phyloP scores from a whole-genome alignment of 1,140 invertebrate species.

The Papilio polytes region DNA sequence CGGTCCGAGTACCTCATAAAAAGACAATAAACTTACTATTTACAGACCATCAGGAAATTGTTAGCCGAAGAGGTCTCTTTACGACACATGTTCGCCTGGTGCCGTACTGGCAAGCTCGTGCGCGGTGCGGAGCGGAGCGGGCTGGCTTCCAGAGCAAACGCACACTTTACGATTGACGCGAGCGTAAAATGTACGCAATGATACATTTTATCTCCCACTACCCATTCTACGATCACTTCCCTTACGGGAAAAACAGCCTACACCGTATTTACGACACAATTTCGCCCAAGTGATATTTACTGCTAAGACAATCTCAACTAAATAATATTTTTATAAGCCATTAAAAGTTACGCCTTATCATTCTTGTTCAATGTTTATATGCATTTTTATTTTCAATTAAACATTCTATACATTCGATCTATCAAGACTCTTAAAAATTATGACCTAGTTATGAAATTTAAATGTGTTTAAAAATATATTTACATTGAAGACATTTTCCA shows the following conservation, averaged over 20 bases:
- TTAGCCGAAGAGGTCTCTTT: slow-evolving; percentile 83
- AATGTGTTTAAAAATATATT: not conserved
- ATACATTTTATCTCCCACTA: slow-evolving; percentile 74
- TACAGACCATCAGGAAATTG: slow-evolving; percentile 84
- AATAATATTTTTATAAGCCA: slow-evolving; percentile 31
- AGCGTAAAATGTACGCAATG: slow-evolving; percentile 74
- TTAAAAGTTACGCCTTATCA: slow-evolving; percentile 22
- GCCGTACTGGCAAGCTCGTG: slow-evolving; percentile 40
- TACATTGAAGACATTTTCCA: not conserved
- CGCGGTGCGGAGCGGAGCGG: not conserved
- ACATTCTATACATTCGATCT: not conserved
- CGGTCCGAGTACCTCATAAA: slow-evolving; percentile 84
- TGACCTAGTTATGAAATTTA: not conserved
- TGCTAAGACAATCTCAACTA: slow-evolving; percentile 36
- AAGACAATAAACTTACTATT: slow-evolving; percentile 84
- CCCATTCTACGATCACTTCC: slow-evolving; percentile 43
- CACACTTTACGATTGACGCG: slow-evolving; percentile 79
- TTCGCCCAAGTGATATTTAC: slow-evolving; percentile 26
- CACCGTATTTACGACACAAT: slow-evolving; percentile 32
- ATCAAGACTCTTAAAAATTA: not conserved
- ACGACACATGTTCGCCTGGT: slow-evolving; percentile 79
- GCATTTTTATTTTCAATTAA: not conserved
- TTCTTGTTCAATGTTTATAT: not conserved
- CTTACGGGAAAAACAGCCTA: slow-evolving; percentile 29
- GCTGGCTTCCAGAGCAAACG: slow-evolving; percentile 51